Conservation (phyloP, 2,888 invertebrate genomes). For the Dynastes maya region DNA sequence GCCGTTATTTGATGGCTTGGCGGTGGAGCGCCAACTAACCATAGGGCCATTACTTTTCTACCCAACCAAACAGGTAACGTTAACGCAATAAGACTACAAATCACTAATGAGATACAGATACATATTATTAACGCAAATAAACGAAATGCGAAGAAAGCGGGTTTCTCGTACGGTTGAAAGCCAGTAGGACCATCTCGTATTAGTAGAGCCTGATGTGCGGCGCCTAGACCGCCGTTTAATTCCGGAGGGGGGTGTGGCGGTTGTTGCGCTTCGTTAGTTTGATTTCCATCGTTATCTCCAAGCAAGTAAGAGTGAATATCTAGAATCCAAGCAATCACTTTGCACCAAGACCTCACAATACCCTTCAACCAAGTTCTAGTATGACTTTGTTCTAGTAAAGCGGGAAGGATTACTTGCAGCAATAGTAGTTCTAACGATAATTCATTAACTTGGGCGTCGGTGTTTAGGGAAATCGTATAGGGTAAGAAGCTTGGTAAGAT, state of each 20-base stretch:
- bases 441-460: slow-evolving; percentile 92
- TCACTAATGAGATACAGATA: slow-evolving; percentile 88
- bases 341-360: slow-evolving; percentile 91
- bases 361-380: slow-evolving; percentile 95
- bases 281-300: slow-evolving; percentile 75
- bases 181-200: slow-evolving; percentile 80
- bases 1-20: slow-evolving; percentile 65
- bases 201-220: slow-evolving; percentile 91
- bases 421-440: slow-evolving; percentile 93
- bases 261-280: slow-evolving; percentile 59
- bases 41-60: slow-evolving; percentile 88
- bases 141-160: slow-evolving; percentile 85
- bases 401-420: slow-evolving; percentile 95
- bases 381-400: slow-evolving; percentile 96
- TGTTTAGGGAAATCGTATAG: slow-evolving; percentile 90
- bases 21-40: slow-evolving; percentile 78
- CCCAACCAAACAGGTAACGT: slow-evolving; percentile 94
- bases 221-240: slow-evolving; percentile 76
- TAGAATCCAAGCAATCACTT: slow-evolving; percentile 85
- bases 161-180: slow-evolving; percentile 92
- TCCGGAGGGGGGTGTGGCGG: slow-evolving; percentile 62
- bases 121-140: slow-evolving; percentile 79
- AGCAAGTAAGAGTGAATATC: slow-evolving; percentile 93
- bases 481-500: slow-evolving; percentile 92
- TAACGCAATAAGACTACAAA: slow-evolving; percentile 87